Evolutionary conservation across 2,888 invertebrate species (phyloP), one percentile per base, ranked within the genome.

Genomic region (Hedya salicella): DNA sequence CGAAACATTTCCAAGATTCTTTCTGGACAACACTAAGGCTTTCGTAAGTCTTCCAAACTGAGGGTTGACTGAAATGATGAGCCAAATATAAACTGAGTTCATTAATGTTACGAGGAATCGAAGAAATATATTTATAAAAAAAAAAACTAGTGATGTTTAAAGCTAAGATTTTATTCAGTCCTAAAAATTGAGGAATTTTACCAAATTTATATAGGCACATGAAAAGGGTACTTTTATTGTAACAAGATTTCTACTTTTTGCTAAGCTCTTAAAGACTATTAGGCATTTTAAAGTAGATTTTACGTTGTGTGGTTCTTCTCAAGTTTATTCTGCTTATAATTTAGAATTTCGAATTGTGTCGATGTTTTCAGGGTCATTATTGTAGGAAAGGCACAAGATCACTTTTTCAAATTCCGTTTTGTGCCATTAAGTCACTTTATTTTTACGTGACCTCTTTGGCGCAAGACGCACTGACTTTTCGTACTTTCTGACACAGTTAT

Each of bases 41-140:
- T 79, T 73, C 78, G 81, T 87, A 85, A 81, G 90, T 91, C 90
- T 91, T 91, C 91, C 91, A 90, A 74, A 70, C 70, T 62, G 87
- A 80, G 85, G 88, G 86, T 89, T 81, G 89, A 87, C 88, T 89
- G 87, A 86, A 76, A 70, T 72, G 66, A 81, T 79, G 82, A 85
- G 87, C 86, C 87, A 86, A 88, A 86, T 71, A 72, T 72, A 77
- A 83, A 73, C 77, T 61, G 77, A 77, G 83, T 86, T 87, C 86
- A 86, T 83, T 85, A 87, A 80, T 78, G 70, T 83, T 80, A 86
- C 68, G 75, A 72, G 69, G 73, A 81, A 81, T 75, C 76, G 80
- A 81, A 77, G 71, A 77, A 75, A 76, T 78, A 71, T 69, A 72
- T 74, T 71, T 78, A 76, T 81, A 80, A 57, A 63, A 70, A 67